Evolutionary conservation across 2,888 invertebrate species (phyloP), one percentile per base, ranked within the genome.

Genomic region (Geophilus truncorum): DNA sequence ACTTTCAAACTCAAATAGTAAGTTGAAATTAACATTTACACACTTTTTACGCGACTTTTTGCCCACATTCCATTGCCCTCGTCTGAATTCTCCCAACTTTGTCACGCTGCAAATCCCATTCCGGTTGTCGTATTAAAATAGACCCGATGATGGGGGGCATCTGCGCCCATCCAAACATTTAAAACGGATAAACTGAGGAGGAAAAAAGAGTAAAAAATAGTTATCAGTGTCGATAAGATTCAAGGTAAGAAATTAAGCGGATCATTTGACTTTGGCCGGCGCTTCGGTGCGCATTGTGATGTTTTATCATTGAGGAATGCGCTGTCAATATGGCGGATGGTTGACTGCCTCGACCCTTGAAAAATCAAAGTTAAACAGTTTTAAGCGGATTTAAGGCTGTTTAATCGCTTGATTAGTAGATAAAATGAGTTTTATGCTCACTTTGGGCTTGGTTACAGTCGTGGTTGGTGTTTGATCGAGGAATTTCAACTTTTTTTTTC

Each of bases 91-190:
- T 80, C 80, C 80, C 40, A 40, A 80, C 80, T 9, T 2, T 15
- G 28, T 18, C 70, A 76, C 18, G 28, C 57, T 62, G 23, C 80
- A 34, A 80, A 70, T 80, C 75, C 34, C 80, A 80, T 80, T 80
- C 80, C 83, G 77, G 82, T 80, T 83, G 84, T 84, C 84, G 83
- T 83, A 82, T 80, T 45, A 77, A 76, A 36, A 77, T 77, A 32
- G 23, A 15, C 32, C 15, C 18, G 28, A 80, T 15, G 45, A 32
- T 23, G 77, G 36, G 36, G n/a, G n/a, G n/a, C 36, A 40, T 40
- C 9, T 40, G 36, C 15, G 9, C 15, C 36, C 12, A 40, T 40
- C 36, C 15, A 40, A 40, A 40, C 15, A 40, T 15, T 2, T 40
- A 15, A 40, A 40, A n/a, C 36, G 36, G 36, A 40, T 70, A 70